Conservation (phyloP, 1,140 invertebrate species). For the Pseudomyrmex dendroicus region DNA sequence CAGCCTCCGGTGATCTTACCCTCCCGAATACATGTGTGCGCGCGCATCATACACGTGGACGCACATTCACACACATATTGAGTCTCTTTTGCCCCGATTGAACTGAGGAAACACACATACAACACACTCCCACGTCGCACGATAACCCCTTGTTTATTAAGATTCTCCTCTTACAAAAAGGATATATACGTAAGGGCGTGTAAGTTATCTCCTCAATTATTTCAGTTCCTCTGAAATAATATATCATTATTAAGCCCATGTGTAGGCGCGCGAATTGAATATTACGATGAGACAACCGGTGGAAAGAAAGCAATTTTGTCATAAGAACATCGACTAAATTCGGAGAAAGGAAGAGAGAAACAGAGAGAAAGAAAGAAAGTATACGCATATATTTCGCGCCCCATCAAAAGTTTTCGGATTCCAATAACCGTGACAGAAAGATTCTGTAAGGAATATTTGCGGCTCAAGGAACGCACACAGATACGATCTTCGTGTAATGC, state of each 20-base stretch:
- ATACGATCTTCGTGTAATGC: too few species aligned
- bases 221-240: neutral
- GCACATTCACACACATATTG: neutral
- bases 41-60: conserved; percentile 22
- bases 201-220: conserved; percentile 18
- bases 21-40: conserved; percentile 36
- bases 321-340: neutral
- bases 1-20: conserved; percentile 60
- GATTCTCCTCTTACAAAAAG: neutral
- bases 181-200: neutral
- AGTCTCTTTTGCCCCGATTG: conserved; percentile 2
- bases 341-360: neutral
- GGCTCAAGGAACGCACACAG: neutral
- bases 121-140: neutral
- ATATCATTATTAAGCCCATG: neutral
- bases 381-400: neutral
- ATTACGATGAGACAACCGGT: neutral
- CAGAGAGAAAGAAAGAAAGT: neutral
- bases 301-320: neutral
- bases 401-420: neutral
- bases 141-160: conserved; percentile 45
- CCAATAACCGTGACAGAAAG: neutral
- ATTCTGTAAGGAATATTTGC: neutral
- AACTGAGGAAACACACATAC: neutral
- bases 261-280: neutral